Evolutionary conservation across 2,888 invertebrate genomes (phyloP), one percentile per base, ranked within the genome.

Genomic region (Disparrhopalites patrizii): DNA sequence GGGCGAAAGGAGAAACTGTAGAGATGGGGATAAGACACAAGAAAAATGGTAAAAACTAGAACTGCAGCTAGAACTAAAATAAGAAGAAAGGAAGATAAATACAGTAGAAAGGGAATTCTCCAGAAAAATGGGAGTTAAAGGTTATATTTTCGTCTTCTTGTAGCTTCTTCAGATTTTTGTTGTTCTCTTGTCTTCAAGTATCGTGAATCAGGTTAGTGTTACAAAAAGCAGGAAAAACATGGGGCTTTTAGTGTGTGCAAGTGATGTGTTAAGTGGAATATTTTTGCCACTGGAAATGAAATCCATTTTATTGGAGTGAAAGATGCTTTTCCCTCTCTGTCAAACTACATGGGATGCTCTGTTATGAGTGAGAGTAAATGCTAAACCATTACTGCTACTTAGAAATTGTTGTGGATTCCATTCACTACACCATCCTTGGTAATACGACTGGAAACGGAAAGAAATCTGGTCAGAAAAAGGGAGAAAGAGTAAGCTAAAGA

Each of bases 131-230:
- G n/a, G n/a, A n/a, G n/a, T n/a, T n/a, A n/a, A n/a, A n/a, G 40
- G 15, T 40, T 10, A 40, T 40, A 18, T 40, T 40, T 40, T 40
- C 18, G 40, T 40, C 13, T 10, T 40, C 40, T 18, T 10, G 18
- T 3, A 5, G 15, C 18, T 40, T 3, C 18, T 40, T 40, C 18
- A 20, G 7, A 20, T 43, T n/a, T 47, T 47, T 3, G 5, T 47
- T 23, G 7, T 3, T 7, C 13, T 47, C 25, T 47, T 47, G 18
- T 8, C 23, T 23, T n/a, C 7, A 3, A 7, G 8, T 7, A 47
- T 8, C 3, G 47, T 40, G 40, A 40, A 40, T 40, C 23, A 25
- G 47, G 47, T 47, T 47, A 47, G 47, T 47, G 47, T 47, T 47
- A 47, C 47, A 23, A 23, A 47, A 23, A 3, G 25, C 3, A 47